Percentiles rank a stretch among this genome's conserved stretches.
Conservation (phyloP, 1,140 invertebrate genomes). For the Cyclargus thomasi region DNA sequence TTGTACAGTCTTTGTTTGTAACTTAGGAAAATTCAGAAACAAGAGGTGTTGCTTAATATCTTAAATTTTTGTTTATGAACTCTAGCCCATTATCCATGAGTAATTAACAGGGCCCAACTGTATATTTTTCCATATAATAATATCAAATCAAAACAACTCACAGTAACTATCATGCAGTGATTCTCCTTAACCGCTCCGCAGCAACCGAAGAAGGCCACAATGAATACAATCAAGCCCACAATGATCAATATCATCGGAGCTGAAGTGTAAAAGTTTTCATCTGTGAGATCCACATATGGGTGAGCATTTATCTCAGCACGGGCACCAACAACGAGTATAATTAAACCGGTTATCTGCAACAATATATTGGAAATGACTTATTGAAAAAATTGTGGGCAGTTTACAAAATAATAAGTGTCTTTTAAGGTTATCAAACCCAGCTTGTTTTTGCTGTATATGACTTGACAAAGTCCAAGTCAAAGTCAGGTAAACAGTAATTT, state of each 20-base stretch:
- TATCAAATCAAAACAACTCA: constrained; percentile 58
- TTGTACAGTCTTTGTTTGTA: too few species aligned
- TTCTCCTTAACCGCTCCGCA: constrained; percentile 91
- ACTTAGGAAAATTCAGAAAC: too few species aligned
- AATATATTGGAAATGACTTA: constrained; percentile 23
- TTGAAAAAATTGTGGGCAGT: background rate
- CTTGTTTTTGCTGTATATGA: too few species aligned
- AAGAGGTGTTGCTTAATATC: too few species aligned
- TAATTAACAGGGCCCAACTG: too few species aligned
- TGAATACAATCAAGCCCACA: constrained; percentile 88
- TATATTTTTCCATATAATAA: too few species aligned
- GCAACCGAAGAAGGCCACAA: constrained; percentile 92
- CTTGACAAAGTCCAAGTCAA: too few species aligned
- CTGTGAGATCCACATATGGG: constrained; percentile 75
- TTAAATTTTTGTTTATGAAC: too few species aligned
- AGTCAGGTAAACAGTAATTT: background rate
- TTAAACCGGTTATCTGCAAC: constrained; percentile 84
- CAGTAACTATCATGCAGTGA: constrained; percentile 90
- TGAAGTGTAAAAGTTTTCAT: constrained; percentile 80
- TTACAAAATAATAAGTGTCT: background rate
- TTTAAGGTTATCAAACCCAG: background rate
- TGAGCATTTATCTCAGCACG: constrained; percentile 79
- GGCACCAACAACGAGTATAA: constrained; percentile 83
- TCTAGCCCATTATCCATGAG: too few species aligned
- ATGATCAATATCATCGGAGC: constrained; percentile 87